These are phyloP conservation scores for Trachelus tabidus DNA, from an alignment of 2,888 invertebrate species.

Conservation along the genomic window DNA sequence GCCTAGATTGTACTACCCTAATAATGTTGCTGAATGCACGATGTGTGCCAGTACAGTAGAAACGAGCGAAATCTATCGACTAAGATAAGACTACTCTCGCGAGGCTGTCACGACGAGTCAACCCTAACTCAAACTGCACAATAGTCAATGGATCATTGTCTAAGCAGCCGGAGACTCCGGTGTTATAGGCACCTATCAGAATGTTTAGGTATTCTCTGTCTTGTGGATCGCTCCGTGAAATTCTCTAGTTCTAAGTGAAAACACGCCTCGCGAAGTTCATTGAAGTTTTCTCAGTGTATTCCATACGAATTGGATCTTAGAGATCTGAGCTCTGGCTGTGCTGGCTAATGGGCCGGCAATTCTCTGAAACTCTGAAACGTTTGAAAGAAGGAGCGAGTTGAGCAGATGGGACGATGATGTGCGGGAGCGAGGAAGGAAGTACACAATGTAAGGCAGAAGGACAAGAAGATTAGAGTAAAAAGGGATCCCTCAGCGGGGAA, in stretches of 20 bases:
- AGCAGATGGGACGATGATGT: not conserved
- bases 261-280: not conserved
- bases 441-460: not conserved
- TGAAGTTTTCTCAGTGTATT: not conserved
- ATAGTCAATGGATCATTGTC: constrained; percentile 40
- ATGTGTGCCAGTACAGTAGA: not conserved
- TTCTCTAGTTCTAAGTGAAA: not conserved
- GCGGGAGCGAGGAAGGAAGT: not conserved
- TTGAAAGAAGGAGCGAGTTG: not conserved
- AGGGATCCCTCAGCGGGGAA: constrained; percentile 12
- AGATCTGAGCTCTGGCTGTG: not conserved
- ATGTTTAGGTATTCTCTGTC: not conserved
- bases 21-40: not conserved
- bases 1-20: not conserved
- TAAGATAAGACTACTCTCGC: constrained; percentile 48
- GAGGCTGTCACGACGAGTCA: constrained; percentile 50
- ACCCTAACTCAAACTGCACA: constrained; percentile 57
- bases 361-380: not conserved
- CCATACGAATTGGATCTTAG: not conserved
- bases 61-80: constrained; percentile 48
- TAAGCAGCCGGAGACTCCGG: not conserved
- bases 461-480: constrained; percentile 10
- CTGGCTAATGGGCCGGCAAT: not conserved
- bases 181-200: not conserved
- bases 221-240: not conserved